Evolutionary conservation across 2,888 invertebrate genomes (phyloP).

Genomic region (Orchesella flavescens): DNA sequence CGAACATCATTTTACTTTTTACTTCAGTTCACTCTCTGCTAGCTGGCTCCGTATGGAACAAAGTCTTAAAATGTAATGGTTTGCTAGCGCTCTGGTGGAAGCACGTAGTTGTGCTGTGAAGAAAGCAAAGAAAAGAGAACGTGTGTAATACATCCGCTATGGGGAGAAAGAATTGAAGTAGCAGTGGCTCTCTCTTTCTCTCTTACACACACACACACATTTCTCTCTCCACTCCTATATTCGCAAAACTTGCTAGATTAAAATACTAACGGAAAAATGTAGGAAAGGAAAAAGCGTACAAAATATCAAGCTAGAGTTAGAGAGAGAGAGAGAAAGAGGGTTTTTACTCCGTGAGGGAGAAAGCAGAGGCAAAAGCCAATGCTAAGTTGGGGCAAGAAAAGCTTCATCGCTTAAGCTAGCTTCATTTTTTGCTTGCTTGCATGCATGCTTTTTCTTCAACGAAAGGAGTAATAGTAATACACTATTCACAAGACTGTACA

Average conservation of each 20-base stretch:
- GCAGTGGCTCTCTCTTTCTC: no score
- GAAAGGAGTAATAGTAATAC: neutral
- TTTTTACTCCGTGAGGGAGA: conserved; percentile 47
- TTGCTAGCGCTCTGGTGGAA: conserved; percentile 13
- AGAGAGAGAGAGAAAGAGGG: conserved; percentile 20
- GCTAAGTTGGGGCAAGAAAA: conserved; percentile 17
- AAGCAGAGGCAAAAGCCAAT: conserved; percentile 18
- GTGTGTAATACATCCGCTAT: conserved; percentile 15
- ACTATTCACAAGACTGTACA: neutral
- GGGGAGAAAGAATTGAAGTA: conserved; percentile 2
- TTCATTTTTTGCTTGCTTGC: conserved; percentile 25
- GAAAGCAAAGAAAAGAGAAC: conserved; percentile 16
- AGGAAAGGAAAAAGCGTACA: neutral
- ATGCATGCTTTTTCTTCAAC: conserved; percentile 10
- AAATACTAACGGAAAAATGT: conserved; percentile 5
- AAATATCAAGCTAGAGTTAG: neutral
- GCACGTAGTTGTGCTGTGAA: conserved; percentile 8
- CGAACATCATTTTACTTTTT: conserved; percentile 38
- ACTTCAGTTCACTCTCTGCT: neutral
- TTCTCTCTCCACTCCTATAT: conserved; percentile 12
- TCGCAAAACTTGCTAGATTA: conserved; percentile 7
- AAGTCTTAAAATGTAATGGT: conserved; percentile 54
- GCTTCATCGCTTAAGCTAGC: conserved; percentile 39
- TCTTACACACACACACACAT: no score
- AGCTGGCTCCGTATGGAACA: conserved; percentile 8